A percentile compares a stretch with the other conserved stretches of the same genome.
These are phyloP conservation scores for Rattus rattus DNA, from an alignment of 2,113 vertebrate species.

Conservation along the genomic window DNA sequence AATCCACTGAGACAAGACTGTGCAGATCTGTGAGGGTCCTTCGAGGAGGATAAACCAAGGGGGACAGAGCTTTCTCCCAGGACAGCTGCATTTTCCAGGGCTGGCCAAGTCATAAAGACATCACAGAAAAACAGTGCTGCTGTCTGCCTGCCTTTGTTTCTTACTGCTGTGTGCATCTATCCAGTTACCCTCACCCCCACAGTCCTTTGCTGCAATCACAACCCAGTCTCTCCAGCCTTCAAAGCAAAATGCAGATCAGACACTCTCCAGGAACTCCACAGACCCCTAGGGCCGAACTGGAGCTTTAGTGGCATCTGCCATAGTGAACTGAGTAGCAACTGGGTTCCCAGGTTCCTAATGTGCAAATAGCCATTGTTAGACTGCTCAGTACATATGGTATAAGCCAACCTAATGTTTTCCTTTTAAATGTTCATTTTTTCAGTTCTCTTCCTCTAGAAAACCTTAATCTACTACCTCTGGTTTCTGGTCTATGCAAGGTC, in stretches of 20 bases:
- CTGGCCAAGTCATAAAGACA: background rate
- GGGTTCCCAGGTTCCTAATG: background rate
- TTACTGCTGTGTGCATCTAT: too few relatives aligned
- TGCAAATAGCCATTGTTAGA: background rate
- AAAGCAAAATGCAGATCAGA: background rate
- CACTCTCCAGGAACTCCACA: background rate
- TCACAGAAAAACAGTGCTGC: background rate
- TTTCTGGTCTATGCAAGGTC: background rate
- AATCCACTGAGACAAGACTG: background rate
- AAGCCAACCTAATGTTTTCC: background rate
- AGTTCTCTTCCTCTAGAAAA: background rate
- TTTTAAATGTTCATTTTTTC: background rate
- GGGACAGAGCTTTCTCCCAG: background rate
- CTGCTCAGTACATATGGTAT: background rate
- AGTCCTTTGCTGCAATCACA: background rate
- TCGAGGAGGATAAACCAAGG: background rate
- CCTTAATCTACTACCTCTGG: background rate
- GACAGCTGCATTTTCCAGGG: too few relatives aligned
- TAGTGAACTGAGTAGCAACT: background rate
- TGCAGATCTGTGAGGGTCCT: background rate
- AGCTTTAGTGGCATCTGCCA: background rate
- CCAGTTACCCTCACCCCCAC: background rate
- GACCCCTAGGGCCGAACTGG: too few relatives aligned
- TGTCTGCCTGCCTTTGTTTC: background rate
- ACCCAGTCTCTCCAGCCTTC: background rate